phyloP scores from a whole-genome alignment of 1,140 invertebrate species.

The Trichomalopsis sarcophagae region DNA sequence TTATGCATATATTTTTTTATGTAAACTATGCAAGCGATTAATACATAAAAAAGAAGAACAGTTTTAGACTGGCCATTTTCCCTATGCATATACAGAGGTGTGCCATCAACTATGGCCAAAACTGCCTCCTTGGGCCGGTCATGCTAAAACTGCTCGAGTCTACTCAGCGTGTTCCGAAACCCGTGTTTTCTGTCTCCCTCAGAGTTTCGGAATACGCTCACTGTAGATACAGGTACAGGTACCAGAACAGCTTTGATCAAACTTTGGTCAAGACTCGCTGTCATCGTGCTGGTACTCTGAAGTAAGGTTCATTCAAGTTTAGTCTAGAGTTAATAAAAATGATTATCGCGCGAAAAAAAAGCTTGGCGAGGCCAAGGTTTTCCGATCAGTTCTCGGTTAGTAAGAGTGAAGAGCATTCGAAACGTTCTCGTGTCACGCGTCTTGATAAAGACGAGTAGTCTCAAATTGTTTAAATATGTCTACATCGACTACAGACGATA shows the following conservation, averaged over 20 bases:
- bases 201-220: no score
- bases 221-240: no score
- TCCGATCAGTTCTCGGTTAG: not conserved
- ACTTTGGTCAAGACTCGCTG: not conserved
- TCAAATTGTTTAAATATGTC: not conserved
- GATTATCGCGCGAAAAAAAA: not conserved
- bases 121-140: no score
- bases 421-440: not conserved
- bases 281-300: no score
- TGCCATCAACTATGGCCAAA: not conserved
- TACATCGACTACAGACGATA: conserved; percentile 25
- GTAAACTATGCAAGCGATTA: no score
- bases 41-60: no score
- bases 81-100: not conserved
- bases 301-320: not conserved
- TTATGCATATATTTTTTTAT: no score
- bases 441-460: not conserved
- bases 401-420: not conserved
- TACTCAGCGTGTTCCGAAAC: no score
- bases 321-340: not conserved
- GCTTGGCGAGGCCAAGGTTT: conserved; percentile 7
- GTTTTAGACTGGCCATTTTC: no score
- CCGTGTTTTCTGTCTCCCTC: no score
- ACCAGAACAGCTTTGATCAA: no score
- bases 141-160: no score